A percentile compares a stretch with the other conserved stretches of the same genome.
Evolutionary conservation across 1,140 invertebrate species (phyloP).

Genomic region (Magallana gigas): DNA sequence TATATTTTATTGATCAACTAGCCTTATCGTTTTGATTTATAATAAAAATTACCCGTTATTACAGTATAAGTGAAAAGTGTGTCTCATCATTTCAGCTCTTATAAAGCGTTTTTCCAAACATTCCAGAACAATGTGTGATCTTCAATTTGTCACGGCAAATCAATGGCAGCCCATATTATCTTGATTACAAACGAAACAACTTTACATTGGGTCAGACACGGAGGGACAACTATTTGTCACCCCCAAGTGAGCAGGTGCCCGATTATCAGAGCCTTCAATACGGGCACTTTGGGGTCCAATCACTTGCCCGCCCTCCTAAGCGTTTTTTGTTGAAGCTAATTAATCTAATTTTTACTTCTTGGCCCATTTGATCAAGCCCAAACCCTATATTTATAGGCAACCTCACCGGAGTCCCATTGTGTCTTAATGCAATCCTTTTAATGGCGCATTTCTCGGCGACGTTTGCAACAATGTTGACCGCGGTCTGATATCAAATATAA

Average conservation of each 20-base stretch:
- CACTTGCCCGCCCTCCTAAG: background rate
- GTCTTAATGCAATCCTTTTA: conserved; percentile 8
- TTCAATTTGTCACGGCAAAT: conserved; percentile 7
- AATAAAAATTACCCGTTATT: conserved; percentile 20
- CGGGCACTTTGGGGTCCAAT: background rate
- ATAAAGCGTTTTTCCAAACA: conserved; percentile 1
- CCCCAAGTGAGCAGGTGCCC: background rate
- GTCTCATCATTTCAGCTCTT: background rate
- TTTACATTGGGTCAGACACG: background rate
- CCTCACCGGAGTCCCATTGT: background rate
- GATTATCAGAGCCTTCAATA: background rate
- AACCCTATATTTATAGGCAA: background rate
- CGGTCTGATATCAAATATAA: conserved; percentile 24
- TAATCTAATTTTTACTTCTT: conserved; percentile 28
- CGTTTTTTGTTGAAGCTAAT: conserved; percentile 25
- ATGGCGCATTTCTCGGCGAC: conserved; percentile 22
- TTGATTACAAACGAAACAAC: conserved; percentile 26
- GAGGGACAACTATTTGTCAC: conserved; percentile 22
- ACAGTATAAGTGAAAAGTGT: background rate
- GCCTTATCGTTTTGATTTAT: background rate
- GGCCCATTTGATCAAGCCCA: conserved; percentile 4
- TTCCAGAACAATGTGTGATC: background rate
- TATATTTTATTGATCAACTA: background rate
- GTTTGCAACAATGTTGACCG: conserved; percentile 7
- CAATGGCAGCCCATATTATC: background rate